Base-by-base conservation (phyloP, 1,140 invertebrate genomes). In the Andricus grossulariae region DNA sequence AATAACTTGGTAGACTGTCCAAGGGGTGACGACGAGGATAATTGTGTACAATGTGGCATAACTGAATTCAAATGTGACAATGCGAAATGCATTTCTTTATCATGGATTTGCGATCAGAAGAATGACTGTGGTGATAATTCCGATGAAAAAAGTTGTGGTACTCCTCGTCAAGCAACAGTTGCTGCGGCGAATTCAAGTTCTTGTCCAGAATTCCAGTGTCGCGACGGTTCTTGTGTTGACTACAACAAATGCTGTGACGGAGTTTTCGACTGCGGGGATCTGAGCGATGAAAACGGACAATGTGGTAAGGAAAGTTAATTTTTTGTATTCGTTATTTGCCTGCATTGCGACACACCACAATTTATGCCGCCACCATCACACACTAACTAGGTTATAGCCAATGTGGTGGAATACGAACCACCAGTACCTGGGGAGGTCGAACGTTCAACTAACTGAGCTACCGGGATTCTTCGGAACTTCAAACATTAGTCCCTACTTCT, bases 251-350 rank as follows among this genome's bases (percentile, higher is more conserved):
- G 96, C 86, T 92, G 92, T 18, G 93, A 92, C n/a, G 85, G 94
- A 18, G 82, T 95, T 1, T 97, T 96, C 87, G 94, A 98, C 89
- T 94, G 95, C 1, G 90, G 94, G 0, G 96, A 97, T 87, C 94
- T 89, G 75, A 94, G 93, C 52, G 96, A 96, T 84, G 95, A 95
- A 90, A 88, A 86, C 50, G 88, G 88, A n/a, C 85, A 87, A 74
- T 95, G 94, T 87, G 89, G 93, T 94, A 90, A 91, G 92, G 90
- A 75, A 49, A 72, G 5, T 54, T 39, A 32, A 73, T 52, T 39
- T 54, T 72, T 32, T 32, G 2, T 32, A 3, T 32, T 32, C 54
- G 18, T 50, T n/a, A 45, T 57, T 77, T 73, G 60, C 75, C 50
- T 45, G 12, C 49, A 74, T 11, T 45, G 39, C 10, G 39, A 45